These are phyloP conservation scores for Nycticryphes semicollaris DNA, from an alignment of 2,113 vertebrate species.

Conservation along the genomic window DNA sequence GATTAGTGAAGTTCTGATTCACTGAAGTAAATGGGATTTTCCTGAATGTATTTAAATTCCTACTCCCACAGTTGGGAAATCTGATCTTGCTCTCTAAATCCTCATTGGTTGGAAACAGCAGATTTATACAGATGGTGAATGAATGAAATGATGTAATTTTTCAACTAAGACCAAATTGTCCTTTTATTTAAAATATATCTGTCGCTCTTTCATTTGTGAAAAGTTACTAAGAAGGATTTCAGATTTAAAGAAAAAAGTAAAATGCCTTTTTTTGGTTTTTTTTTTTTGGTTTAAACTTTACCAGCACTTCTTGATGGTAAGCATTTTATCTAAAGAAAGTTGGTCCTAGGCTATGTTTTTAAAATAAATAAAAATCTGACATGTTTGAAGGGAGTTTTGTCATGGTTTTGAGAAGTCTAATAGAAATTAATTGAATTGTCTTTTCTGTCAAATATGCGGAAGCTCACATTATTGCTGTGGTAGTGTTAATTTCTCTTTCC, in stretches of 20 bases:
- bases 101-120: neutral
- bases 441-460: neutral
- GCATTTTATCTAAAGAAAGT: neutral
- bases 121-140: neutral
- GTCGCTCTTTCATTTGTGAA: neutral
- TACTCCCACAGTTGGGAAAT: neutral
- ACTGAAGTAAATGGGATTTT: neutral
- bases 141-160: neutral
- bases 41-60: neutral
- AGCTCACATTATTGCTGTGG: slow-evolving; percentile 10
- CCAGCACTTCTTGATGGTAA: neutral
- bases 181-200: neutral
- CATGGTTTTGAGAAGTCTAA: neutral
- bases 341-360: neutral
- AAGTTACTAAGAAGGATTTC: neutral
- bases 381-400: neutral
- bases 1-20: neutral
- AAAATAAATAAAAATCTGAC: neutral
- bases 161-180: neutral
- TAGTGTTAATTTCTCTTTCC: slow-evolving; percentile 52
- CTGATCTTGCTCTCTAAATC: neutral
- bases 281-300: neutral
- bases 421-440: neutral
- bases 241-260: neutral
- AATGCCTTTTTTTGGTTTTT: neutral